phyloP scores from a whole-genome alignment of 2,888 invertebrate genomes.

The Notocelia uddmanniana region DNA sequence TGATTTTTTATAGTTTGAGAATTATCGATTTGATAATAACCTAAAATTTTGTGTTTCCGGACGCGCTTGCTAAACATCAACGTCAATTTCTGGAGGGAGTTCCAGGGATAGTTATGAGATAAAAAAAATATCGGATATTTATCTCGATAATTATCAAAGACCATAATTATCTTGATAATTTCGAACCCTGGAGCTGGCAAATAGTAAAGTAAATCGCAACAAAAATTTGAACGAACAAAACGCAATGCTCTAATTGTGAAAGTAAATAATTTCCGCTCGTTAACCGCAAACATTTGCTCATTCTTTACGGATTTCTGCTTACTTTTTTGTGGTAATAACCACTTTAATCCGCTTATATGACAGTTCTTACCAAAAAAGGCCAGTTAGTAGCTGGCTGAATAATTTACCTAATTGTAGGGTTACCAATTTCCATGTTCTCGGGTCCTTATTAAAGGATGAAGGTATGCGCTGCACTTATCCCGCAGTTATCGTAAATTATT shows the following conservation, averaged over 20 bases:
- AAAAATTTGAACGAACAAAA: too few species aligned
- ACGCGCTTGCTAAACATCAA: too few species aligned
- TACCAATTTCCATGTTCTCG: slow-evolving; percentile 16
- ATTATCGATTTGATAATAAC: too few species aligned
- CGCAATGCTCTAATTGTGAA: slow-evolving; percentile 24
- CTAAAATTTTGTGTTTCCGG: too few species aligned
- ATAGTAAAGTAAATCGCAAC: too few species aligned
- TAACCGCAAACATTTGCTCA: slow-evolving; percentile 21
- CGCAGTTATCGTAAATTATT: slow-evolving; percentile 33
- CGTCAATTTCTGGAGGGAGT: too few species aligned
- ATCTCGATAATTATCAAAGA: too few species aligned
- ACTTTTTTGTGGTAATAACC: neutral
- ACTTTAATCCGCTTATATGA: neutral
- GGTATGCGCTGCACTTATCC: slow-evolving; percentile 21
- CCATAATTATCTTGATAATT: too few species aligned
- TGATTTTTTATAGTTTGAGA: too few species aligned
- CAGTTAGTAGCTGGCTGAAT: neutral
- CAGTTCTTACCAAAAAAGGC: neutral
- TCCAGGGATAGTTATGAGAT: too few species aligned
- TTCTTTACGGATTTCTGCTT: slow-evolving; percentile 18
- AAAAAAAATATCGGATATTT: too few species aligned
- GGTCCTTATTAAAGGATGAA: slow-evolving; percentile 13
- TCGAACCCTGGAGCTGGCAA: too few species aligned
- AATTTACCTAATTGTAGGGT: slow-evolving; percentile 20
- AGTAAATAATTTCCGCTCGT: slow-evolving; percentile 27